A percentile compares a stretch with the other conserved stretches of the same genome.
phyloP scores from a whole-genome alignment of 2,888 invertebrate genomes.

The Orthosia cruda region DNA sequence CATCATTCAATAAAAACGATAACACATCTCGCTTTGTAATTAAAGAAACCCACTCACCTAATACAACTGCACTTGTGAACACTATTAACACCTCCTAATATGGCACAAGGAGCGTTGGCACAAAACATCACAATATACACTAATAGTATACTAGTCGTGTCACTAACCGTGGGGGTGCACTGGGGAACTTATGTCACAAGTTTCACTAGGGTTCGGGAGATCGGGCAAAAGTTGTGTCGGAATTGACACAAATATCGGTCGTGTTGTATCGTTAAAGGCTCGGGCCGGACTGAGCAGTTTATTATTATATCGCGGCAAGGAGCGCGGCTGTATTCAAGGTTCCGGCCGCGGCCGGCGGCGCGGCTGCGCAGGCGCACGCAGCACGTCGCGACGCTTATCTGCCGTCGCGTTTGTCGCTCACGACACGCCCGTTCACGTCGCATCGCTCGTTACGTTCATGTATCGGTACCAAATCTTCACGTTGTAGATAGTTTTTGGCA shows the following conservation, averaged over 20 bases:
- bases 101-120: conserved; percentile 86
- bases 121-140: conserved; percentile 90
- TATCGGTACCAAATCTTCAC: conserved; percentile 47
- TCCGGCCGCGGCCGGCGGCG: conserved; percentile 78
- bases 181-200: conserved; percentile 69
- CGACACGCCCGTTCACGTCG: conserved; percentile 67
- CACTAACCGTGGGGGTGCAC: conserved; percentile 73
- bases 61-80: conserved; percentile 76
- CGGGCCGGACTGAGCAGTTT: conserved; percentile 89
- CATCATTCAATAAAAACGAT: conserved; percentile 17
- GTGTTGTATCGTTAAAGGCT: conserved; percentile 89
- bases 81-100: conserved; percentile 81
- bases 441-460: conserved; percentile 41
- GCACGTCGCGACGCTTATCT: conserved; percentile 88
- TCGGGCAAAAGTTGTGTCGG: conserved; percentile 58
- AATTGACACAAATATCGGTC: conserved; percentile 81
- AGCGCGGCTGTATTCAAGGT: conserved; percentile 89
- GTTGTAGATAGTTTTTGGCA: conserved; percentile 28
- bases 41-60: conserved; percentile 78
- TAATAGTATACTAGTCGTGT: conserved; percentile 81
- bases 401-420: conserved; percentile 83
- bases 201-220: conserved; percentile 69
- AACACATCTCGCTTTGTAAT: conserved; percentile 24
- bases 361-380: conserved; percentile 67
- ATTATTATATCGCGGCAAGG: conserved; percentile 89